These are phyloP conservation scores for Poeciliopsis turrubarensis DNA, from an alignment of 2,113 vertebrate genomes.

Conservation along the genomic window DNA sequence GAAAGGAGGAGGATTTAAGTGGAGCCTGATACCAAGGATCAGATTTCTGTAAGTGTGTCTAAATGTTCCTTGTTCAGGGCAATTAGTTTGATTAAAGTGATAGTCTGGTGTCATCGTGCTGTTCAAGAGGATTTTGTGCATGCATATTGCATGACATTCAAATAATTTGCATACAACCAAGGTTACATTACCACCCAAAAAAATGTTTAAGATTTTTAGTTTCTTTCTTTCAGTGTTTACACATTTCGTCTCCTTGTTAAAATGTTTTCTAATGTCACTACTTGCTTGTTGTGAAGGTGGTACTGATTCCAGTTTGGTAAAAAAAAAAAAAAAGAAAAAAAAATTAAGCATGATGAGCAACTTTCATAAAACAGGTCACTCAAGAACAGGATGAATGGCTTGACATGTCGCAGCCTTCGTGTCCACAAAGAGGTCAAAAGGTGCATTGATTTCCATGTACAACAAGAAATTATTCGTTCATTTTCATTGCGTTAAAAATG, in stretches of 20 bases:
- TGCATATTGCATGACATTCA: constrained; percentile 52
- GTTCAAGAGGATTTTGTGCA: constrained; percentile 42
- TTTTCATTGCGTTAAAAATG: constrained; percentile 90
- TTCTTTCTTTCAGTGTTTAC: not conserved
- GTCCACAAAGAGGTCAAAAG: constrained; percentile 82
- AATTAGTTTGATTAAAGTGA: constrained; percentile 76
- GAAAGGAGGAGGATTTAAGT: constrained; percentile 65
- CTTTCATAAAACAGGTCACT: constrained; percentile 35
- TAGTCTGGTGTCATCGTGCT: constrained; percentile 46
- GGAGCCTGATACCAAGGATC: constrained; percentile 69
- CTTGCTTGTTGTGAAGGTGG: not conserved
- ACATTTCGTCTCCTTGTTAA: constrained; percentile 2
- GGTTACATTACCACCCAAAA: not conserved
- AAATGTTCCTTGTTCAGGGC: constrained; percentile 76
- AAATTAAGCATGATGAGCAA: not conserved
- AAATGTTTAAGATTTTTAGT: not conserved
- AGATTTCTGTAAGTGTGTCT: constrained; percentile 74
- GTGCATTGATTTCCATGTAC: constrained; percentile 98
- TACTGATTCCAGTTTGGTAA: not conserved
- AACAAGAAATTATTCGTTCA: constrained; percentile 96
- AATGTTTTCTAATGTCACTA: constrained; percentile 1
- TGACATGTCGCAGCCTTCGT: constrained; percentile 74
- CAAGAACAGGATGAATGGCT: constrained; percentile 58
- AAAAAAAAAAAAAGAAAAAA: not conserved
- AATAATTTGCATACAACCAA: constrained; percentile 20